A percentile compares a stretch with the other conserved stretches of the same genome.
Evolutionary conservation across 1,140 invertebrate genomes (phyloP).

Genomic region (Tribolium castaneum): DNA sequence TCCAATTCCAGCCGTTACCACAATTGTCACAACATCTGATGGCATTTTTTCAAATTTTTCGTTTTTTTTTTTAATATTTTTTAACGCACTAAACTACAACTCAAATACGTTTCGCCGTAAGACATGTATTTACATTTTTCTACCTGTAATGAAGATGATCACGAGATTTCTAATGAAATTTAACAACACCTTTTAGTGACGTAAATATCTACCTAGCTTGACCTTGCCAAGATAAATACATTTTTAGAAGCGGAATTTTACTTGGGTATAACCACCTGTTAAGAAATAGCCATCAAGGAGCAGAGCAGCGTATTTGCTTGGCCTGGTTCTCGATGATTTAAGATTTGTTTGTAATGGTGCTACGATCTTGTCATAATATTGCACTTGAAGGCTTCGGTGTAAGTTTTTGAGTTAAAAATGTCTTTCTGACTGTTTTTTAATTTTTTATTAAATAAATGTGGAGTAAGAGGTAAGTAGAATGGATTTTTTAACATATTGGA

Average conservation of each 20-base stretch:
- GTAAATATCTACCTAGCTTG: slow-evolving; percentile 42
- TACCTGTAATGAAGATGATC: background rate
- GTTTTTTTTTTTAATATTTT: slow-evolving; percentile 39
- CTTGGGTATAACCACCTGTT: background rate
- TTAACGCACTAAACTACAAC: slow-evolving; percentile 35
- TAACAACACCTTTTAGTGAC: slow-evolving; percentile 11
- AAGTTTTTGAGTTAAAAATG: no score
- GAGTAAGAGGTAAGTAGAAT: no score
- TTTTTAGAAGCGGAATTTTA: background rate
- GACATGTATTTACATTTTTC: slow-evolving; percentile 30
- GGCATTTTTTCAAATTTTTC: slow-evolving; percentile 55
- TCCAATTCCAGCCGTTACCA: slow-evolving; percentile 67
- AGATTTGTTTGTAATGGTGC: no score
- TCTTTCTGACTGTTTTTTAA: no score
- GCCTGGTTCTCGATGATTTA: no score
- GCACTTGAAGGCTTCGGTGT: no score
- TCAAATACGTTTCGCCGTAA: slow-evolving; percentile 32
- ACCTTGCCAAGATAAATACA: slow-evolving; percentile 55
- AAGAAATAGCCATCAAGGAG: background rate
- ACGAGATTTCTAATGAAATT: slow-evolving; percentile 37
- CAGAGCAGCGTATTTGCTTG: no score
- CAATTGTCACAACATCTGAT: slow-evolving; percentile 65
- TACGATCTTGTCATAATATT: no score
- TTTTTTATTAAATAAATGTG: no score
- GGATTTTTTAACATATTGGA: no score